Evolutionary conservation across 1,140 invertebrate genomes (phyloP).

Genomic region (Trissolcus basalis): DNA sequence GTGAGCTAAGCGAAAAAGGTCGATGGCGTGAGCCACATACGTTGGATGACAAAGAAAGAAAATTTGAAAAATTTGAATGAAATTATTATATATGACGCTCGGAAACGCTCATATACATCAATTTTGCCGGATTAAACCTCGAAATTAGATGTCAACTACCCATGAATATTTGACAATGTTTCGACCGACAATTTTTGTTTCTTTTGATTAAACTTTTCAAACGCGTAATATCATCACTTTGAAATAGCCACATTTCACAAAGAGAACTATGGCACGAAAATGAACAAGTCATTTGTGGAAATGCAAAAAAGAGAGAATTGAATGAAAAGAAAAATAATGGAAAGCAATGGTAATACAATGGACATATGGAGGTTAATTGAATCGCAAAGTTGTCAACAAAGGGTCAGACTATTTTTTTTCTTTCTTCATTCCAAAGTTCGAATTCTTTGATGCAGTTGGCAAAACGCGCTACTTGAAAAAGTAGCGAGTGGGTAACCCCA

Average conservation of each 20-base stretch:
- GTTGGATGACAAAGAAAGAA: not conserved
- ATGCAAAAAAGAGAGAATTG: no score
- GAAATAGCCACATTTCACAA: no score
- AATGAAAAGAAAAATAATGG: no score
- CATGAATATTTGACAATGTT: slow-evolving; percentile 5
- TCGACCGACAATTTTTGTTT: not conserved
- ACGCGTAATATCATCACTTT: no score
- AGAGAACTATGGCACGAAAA: no score
- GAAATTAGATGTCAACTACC: slow-evolving; percentile 1
- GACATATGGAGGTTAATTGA: slow-evolving; percentile 26
- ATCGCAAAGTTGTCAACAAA: slow-evolving; percentile 31
- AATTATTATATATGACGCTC: not conserved
- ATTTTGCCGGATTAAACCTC: not conserved
- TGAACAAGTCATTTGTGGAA: no score
- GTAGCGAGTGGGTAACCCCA: slow-evolving; percentile 68
- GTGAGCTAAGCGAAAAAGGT: no score
- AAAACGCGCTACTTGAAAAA: slow-evolving; percentile 31
- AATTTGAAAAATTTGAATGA: slow-evolving; percentile 2
- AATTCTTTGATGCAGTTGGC: slow-evolving; percentile 44
- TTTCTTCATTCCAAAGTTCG: slow-evolving; percentile 8
- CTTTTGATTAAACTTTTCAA: no score
- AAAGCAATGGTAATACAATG: slow-evolving; percentile 2
- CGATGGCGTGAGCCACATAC: no score
- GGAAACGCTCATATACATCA: no score
- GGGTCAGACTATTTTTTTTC: slow-evolving; percentile 29